Percentiles rank a stretch among this genome's conserved stretches.
Conservation (phyloP, 2,888 invertebrate species). For the Leucoma salicis region DNA sequence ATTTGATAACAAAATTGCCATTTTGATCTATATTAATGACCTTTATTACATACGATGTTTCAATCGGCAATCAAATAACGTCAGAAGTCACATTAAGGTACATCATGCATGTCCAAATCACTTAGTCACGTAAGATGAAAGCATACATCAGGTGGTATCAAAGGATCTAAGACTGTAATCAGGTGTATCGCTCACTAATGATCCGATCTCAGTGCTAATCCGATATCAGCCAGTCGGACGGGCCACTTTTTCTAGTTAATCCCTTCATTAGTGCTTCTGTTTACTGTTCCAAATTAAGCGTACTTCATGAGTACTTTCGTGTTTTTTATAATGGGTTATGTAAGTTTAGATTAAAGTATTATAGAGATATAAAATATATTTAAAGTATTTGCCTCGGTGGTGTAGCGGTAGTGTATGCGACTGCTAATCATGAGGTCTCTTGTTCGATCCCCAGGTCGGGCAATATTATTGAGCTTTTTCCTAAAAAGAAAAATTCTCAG, state of each 20-base stretch:
- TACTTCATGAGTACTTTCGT: too few relatives aligned
- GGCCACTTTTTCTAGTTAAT: conserved; percentile 72
- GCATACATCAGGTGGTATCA: conserved; percentile 56
- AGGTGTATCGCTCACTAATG: conserved; percentile 75
- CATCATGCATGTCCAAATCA: conserved; percentile 22
- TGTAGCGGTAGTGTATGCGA: too few relatives aligned
- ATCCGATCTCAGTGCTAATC: conserved; percentile 67
- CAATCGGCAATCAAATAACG: conserved; percentile 1
- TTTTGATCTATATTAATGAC: background rate
- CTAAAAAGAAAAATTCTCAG: too few relatives aligned
- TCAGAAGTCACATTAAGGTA: conserved; percentile 1
- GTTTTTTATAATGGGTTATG: too few relatives aligned
- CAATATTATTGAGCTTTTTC: too few relatives aligned
- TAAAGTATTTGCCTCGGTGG: too few relatives aligned
- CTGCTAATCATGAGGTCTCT: too few relatives aligned
- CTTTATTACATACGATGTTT: background rate
- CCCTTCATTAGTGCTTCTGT: conserved; percentile 69
- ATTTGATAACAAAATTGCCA: too few relatives aligned
- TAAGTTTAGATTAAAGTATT: too few relatives aligned
- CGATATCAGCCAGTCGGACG: conserved; percentile 54
- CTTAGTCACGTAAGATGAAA: conserved; percentile 45
- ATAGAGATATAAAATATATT: too few relatives aligned
- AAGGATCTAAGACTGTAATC: conserved; percentile 55
- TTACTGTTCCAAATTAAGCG: too few relatives aligned
- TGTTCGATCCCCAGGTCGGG: too few relatives aligned